A percentile compares a stretch with the other conserved stretches of the same genome.
These are phyloP conservation scores for Mesochorus sp. DNA, from an alignment of 2,888 invertebrate species.

Conservation along the genomic window DNA sequence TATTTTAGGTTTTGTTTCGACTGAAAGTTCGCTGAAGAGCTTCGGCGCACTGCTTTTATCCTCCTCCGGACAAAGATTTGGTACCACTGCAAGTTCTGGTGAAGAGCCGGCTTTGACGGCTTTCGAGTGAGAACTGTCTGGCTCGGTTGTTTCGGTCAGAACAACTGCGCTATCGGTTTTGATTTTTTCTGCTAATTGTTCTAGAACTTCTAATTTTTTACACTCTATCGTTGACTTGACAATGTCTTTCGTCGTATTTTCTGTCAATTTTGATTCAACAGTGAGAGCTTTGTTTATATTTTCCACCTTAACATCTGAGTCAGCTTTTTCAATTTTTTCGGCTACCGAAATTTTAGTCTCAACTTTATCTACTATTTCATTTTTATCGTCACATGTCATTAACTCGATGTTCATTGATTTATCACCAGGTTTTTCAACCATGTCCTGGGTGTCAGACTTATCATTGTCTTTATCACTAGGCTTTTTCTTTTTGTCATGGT, in stretches of 20 bases:
- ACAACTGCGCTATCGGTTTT: background rate
- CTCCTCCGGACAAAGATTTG: conserved; percentile 67
- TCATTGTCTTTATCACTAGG: background rate
- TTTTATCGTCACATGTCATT: background rate
- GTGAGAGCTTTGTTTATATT: conserved; percentile 20
- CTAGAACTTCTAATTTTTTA: background rate
- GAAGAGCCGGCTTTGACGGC: conserved; percentile 48
- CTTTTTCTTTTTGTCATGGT: conserved; percentile 64
- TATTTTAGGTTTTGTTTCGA: conserved; percentile 33
- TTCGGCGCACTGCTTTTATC: conserved; percentile 75
- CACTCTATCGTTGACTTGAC: background rate
- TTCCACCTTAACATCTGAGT: conserved; percentile 64
- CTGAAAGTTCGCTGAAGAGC: conserved; percentile 69
- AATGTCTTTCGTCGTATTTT: background rate
- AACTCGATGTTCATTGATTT: background rate
- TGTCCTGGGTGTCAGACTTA: background rate
- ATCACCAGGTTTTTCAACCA: background rate
- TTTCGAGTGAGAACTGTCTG: conserved; percentile 51
- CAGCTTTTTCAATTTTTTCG: conserved; percentile 65
- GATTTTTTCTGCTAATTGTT: conserved; percentile 19
- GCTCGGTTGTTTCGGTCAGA: conserved; percentile 30
- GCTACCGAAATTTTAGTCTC: background rate
- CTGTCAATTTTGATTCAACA: conserved; percentile 28
- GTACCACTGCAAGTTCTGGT: conserved; percentile 43
- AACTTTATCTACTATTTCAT: background rate